Conservation (phyloP, 2,888 invertebrate species). For the Horisme vitalbata region DNA sequence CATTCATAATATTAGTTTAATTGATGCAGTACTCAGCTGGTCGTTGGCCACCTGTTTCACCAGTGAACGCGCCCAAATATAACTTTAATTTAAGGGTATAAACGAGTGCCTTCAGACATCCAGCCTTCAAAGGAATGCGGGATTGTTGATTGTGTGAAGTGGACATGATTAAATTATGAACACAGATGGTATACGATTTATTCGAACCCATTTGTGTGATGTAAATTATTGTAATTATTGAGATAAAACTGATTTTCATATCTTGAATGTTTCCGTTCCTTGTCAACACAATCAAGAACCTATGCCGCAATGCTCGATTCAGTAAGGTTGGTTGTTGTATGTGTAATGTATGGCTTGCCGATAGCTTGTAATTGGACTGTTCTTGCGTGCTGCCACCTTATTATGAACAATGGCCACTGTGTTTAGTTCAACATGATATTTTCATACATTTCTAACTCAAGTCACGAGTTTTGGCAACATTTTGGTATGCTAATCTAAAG, state of each 20-base stretch:
- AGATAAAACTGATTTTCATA: slow-evolving; percentile 30
- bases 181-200: slow-evolving; percentile 46
- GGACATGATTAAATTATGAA: slow-evolving; percentile 52
- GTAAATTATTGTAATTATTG: slow-evolving; percentile 29
- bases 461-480: too few relatives aligned
- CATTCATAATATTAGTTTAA: too few relatives aligned
- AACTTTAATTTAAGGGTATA: slow-evolving; percentile 68
- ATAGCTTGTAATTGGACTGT: slow-evolving; percentile 44
- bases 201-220: slow-evolving; percentile 35
- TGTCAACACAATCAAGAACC: slow-evolving; percentile 47
- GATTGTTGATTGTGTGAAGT: slow-evolving; percentile 69
- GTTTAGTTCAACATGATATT: too few relatives aligned
- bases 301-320: slow-evolving; percentile 40
- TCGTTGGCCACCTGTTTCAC: background rate
- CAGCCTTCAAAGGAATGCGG: slow-evolving; percentile 76
- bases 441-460: too few relatives aligned
- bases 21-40: too few relatives aligned
- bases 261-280: slow-evolving; percentile 31
- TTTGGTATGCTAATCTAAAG: too few relatives aligned
- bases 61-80: slow-evolving; percentile 24
- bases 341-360: slow-evolving; percentile 46
- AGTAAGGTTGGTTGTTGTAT: slow-evolving; percentile 45
- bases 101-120: slow-evolving; percentile 81
- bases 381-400: slow-evolving; percentile 28
- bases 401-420: too few relatives aligned